A percentile compares a stretch with the other conserved stretches of the same genome.
phyloP scores from a whole-genome alignment of 2,888 invertebrate genomes.

The Phymatocera aterrima region DNA sequence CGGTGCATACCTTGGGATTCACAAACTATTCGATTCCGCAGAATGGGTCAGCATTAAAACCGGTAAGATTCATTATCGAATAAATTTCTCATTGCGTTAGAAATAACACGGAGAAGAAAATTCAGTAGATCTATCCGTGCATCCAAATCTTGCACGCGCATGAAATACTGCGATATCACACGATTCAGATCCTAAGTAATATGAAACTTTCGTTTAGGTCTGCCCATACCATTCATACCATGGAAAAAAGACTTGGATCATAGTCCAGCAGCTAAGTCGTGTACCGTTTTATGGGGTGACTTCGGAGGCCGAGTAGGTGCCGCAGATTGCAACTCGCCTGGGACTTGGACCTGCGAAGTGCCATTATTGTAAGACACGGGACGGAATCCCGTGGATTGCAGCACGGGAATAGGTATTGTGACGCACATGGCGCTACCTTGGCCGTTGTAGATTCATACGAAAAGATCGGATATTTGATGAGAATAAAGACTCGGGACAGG shows the following conservation, averaged over 20 bases:
- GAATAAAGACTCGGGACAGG: background rate
- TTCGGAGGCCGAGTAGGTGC: background rate
- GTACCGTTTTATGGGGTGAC: background rate
- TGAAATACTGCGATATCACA: too few species aligned
- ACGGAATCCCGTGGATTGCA: background rate
- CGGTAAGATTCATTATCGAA: background rate
- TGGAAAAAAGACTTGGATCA: background rate
- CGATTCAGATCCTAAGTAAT: background rate
- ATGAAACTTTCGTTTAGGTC: background rate
- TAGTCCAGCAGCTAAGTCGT: background rate
- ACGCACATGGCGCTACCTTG: background rate
- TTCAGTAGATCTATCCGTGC: too few species aligned
- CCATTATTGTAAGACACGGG: background rate
- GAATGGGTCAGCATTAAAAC: constrained; percentile 25
- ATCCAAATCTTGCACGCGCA: too few species aligned
- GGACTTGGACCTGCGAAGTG: background rate
- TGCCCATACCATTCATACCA: constrained; percentile 11
- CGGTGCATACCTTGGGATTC: constrained; percentile 4
- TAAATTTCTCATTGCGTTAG: background rate
- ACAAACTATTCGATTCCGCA: constrained; percentile 3
- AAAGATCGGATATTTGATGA: background rate
- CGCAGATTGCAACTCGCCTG: background rate
- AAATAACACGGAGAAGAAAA: too few species aligned
- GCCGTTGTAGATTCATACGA: background rate
- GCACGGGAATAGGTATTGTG: background rate